Evolutionary conservation across 2,797 vertebrate genomes (phyloP).

Genomic region (Rhynchotus rufescens): DNA sequence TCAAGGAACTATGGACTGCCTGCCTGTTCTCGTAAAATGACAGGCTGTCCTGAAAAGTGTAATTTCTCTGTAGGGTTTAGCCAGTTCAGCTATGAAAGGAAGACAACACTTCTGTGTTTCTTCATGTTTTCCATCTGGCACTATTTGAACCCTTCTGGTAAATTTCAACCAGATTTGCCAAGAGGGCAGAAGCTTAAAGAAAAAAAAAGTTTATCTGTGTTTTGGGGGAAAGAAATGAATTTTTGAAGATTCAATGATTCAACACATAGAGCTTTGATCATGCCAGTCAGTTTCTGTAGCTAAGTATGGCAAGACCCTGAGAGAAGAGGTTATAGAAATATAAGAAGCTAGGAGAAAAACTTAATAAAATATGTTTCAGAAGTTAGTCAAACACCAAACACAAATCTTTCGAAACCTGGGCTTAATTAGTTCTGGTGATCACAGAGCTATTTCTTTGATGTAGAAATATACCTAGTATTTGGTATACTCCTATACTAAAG

Average conservation of each 20-base stretch:
- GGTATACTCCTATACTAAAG: neutral
- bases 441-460: neutral
- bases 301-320: neutral
- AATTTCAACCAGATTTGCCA: neutral
- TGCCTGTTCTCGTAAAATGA: neutral
- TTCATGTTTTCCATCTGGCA: neutral
- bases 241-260: neutral
- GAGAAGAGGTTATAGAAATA: neutral
- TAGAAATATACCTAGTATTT: neutral
- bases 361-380: neutral
- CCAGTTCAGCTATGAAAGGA: neutral
- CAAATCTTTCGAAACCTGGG: neutral
- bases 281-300: neutral
- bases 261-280: neutral
- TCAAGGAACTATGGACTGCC: neutral
- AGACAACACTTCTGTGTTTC: neutral
- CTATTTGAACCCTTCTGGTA: neutral
- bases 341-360: neutral
- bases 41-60: neutral
- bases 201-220: neutral
- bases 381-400: neutral
- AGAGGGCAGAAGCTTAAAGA: neutral
- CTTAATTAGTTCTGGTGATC: neutral
- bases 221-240: neutral
- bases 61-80: neutral